These are phyloP conservation scores for Teleopsis dalmanni DNA, from an alignment of 1,140 invertebrate species.

Conservation along the genomic window DNA sequence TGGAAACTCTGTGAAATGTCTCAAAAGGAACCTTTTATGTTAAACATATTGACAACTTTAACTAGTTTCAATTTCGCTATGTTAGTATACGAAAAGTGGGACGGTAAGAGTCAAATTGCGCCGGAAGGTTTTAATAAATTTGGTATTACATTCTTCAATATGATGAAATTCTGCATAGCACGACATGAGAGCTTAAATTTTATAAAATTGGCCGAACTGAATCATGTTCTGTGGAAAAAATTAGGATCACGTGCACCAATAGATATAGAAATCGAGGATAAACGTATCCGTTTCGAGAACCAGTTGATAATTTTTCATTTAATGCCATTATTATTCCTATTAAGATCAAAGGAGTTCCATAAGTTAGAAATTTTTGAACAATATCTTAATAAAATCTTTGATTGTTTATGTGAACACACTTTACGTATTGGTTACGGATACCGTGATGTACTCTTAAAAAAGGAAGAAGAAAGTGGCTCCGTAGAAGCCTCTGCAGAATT, in stretches of 20 bases:
- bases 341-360: constrained; percentile 41
- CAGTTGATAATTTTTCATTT: constrained; percentile 54
- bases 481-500: constrained; percentile 49
- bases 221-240: constrained; percentile 41
- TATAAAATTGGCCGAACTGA: constrained; percentile 39
- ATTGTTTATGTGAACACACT: constrained; percentile 54
- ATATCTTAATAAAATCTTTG: constrained; percentile 56
- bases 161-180: constrained; percentile 49
- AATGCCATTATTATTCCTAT: constrained; percentile 51
- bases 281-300: constrained; percentile 45
- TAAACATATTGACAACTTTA: constrained; percentile 25
- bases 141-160: constrained; percentile 43
- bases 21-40: constrained; percentile 26
- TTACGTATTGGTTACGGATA: constrained; percentile 54
- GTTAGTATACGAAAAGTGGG: constrained; percentile 31
- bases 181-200: constrained; percentile 30
- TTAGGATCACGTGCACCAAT: constrained; percentile 27
- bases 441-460: constrained; percentile 36
- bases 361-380: constrained; percentile 51
- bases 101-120: constrained; percentile 20
- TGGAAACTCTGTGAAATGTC: constrained; percentile 39
- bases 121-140: constrained; percentile 36
- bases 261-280: constrained; percentile 38
- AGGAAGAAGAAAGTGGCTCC: constrained; percentile 16
- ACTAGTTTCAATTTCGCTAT: constrained; percentile 28